Evolutionary conservation across 2,888 invertebrate genomes (phyloP).

Genomic region (Oeneis ivallda): DNA sequence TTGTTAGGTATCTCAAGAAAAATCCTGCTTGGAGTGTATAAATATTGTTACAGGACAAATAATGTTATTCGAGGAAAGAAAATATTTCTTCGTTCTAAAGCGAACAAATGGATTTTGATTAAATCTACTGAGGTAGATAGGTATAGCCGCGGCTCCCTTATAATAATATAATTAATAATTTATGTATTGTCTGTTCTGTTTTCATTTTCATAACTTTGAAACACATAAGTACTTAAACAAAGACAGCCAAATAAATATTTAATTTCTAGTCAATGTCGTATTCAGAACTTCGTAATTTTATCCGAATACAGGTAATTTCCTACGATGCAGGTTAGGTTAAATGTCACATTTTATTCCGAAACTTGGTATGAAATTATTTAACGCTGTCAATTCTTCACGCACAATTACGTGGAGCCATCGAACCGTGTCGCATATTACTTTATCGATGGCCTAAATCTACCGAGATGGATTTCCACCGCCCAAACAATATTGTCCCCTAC

Average conservation of each 20-base stretch:
- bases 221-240: no score
- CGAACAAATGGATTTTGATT: conserved; percentile 5
- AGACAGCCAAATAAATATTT: no score
- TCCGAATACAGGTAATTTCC: no score
- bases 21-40: conserved; percentile 1
- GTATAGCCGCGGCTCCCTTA: neutral
- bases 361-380: conserved; percentile 9
- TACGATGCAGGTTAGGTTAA: no score
- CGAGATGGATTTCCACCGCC: conserved; percentile 31
- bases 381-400: conserved; percentile 7
- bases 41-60: conserved; percentile 10
- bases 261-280: no score
- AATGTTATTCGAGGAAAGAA: conserved; percentile 6
- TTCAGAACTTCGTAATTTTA: neutral
- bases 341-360: conserved; percentile 13
- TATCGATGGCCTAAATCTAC: conserved; percentile 31
- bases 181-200: no score
- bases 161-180: neutral
- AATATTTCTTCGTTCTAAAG: neutral
- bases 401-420: conserved; percentile 16
- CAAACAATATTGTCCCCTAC: conserved; percentile 29
- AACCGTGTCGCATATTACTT: conserved; percentile 25
- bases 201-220: no score
- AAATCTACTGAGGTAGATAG: no score
- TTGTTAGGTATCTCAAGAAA: neutral